Evolutionary conservation across 2,888 invertebrate species (phyloP), one percentile per base, ranked within the genome.

Genomic region (Pristionchus fissidentatus): DNA sequence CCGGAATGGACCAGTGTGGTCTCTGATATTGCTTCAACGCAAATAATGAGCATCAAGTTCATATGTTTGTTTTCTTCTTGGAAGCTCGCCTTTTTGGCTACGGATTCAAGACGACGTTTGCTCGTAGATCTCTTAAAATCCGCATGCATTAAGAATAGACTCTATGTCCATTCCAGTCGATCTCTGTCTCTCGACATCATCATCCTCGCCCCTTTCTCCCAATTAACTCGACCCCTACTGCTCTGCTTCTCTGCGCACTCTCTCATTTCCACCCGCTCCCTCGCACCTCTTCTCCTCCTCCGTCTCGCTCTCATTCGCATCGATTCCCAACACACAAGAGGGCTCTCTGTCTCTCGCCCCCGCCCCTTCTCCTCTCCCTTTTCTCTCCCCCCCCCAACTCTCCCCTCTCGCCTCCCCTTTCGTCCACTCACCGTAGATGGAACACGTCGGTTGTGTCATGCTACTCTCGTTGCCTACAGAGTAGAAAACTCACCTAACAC

Each of bases 181-280:
- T 57, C 46, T 26, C 75, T 19, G 55, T 55, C 29, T 60, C 35
- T 38, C n/a, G n/a, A n/a, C n/a, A n/a, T 29, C 46, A 26, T 79
- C 55, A 29, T 22, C 26, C 38, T 32, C 29, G 79, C 41, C 60
- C 57, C 46, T 79, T 46, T 57, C 55, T 79, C 52, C 77, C 55
- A 52, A 52, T 77, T 77, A 49, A 77, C 79, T 79, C 60, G 55
- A 19, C 1, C 13, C 46, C 79, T 79, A 55, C 46, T 57, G 43
- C 79, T 79, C 38, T 79, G n/a, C n/a, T 26, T 79, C 60, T 57
- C 79, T 79, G 32, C 19, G n/a, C n/a, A n/a, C 57, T 57, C 79
- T 79, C 60, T 79, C 79, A 29, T 41, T 60, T 15, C n/a, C 3
- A 22, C 38, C 15, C 43, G 3, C 57, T 57, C 79, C 57, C 79